These are phyloP conservation scores for Globodera ellingtonae DNA, from an alignment of 1,140 invertebrate genomes.

Conservation along the genomic window DNA sequence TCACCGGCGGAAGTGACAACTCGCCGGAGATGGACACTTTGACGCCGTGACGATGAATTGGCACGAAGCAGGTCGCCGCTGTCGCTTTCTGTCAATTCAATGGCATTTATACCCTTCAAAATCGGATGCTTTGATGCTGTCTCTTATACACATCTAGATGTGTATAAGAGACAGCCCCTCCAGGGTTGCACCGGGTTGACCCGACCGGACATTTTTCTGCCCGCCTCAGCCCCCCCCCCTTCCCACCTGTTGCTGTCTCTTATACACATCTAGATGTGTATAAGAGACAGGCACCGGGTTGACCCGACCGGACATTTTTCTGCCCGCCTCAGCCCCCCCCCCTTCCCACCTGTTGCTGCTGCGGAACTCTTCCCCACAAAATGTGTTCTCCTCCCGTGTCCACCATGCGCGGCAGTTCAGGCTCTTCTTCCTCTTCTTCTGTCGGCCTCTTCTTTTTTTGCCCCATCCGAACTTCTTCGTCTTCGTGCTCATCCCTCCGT, in stretches of 20 bases:
- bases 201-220: no score
- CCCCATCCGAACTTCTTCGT: background rate
- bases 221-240: no score
- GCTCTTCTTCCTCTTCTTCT: slow-evolving; percentile 5
- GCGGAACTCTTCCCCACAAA: background rate
- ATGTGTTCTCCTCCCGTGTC: background rate
- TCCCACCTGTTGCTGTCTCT: background rate
- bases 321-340: no score
- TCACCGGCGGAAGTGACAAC: slow-evolving; percentile 22
- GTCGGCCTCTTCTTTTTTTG: background rate
- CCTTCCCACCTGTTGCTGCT: background rate
- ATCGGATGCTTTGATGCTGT: no score
- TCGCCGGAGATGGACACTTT: slow-evolving; percentile 28
- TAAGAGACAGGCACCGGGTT: no score
- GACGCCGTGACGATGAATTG: slow-evolving; percentile 9
- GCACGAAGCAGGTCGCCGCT: slow-evolving; percentile 6
- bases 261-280: no score
- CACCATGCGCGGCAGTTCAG: no score
- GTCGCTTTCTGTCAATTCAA: background rate
- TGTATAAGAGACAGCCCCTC: no score
- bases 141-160: no score
- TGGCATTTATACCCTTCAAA: background rate
- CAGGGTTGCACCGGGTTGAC: no score
- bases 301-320: no score
- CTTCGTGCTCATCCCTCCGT: background rate